Percentiles rank a stretch among this genome's conserved stretches.
phyloP scores from a whole-genome alignment of 2,113 vertebrate genomes.

The Podarcis raffonei region DNA sequence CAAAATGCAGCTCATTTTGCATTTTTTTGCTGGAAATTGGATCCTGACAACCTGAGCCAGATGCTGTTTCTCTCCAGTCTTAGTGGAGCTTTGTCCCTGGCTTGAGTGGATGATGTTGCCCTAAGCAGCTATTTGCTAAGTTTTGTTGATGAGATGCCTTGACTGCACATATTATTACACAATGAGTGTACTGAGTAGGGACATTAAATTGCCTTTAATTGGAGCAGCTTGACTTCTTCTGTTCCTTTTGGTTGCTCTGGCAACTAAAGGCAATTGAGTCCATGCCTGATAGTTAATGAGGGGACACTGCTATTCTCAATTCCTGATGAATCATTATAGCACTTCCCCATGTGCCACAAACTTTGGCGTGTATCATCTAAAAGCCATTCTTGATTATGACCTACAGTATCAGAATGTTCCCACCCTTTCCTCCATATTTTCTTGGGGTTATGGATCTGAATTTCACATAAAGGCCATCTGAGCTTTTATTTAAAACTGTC shows the following conservation, averaged over 20 bases:
- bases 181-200: background rate
- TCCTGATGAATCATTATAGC: background rate
- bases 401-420: background rate
- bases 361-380: background rate
- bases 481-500: background rate
- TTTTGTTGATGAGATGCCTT: background rate
- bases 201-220: slow-evolving; percentile 19
- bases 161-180: background rate
- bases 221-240: slow-evolving; percentile 19
- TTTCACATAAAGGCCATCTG: background rate
- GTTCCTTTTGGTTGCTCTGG: slow-evolving; percentile 17
- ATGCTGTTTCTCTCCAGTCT: background rate
- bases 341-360: background rate
- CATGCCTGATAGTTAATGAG: background rate
- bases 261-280: slow-evolving; percentile 12
- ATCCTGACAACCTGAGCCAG: background rate
- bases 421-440: background rate
- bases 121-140: background rate
- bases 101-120: background rate
- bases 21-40: background rate
- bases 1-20: background rate
- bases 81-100: background rate
- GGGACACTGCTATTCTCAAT: background rate
- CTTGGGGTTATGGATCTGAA: background rate
- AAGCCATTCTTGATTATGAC: background rate